Base-by-base conservation (phyloP, 92 coral and sea anemone genomes). In the Chrysogorgia sp. region DNA sequence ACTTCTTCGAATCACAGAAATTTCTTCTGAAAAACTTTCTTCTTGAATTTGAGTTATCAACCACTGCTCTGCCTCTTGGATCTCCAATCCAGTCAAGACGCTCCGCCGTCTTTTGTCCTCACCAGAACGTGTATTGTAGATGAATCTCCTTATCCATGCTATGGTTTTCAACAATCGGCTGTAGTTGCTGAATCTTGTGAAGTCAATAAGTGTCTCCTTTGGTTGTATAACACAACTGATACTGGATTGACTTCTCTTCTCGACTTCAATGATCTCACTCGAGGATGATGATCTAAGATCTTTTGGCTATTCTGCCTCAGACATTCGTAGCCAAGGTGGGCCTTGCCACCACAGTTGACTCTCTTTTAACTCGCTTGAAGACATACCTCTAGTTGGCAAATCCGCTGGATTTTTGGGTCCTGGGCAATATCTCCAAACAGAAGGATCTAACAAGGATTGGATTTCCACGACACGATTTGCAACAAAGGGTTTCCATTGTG, bases 141-240 rank as follows among this genome's bases (percentile, higher is more conserved):
- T n/a, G n/a, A n/a, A n/a, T n/a, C n/a, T n/a, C n/a, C n/a, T n/a
- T n/a, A n/a, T n/a, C n/a, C n/a, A n/a, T n/a, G n/a, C n/a, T n/a
- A n/a, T n/a, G n/a, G n/a, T n/a, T n/a, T n/a, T n/a, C n/a, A n/a
- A n/a, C n/a, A n/a, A n/a, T n/a, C n/a, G n/a, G n/a, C n/a, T n/a
- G n/a, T n/a, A n/a, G n/a, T n/a, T n/a, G n/a, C n/a, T n/a, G n/a
- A n/a, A n/a, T n/a, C n/a, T n/a, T n/a, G n/a, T n/a, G n/a, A n/a
- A n/a, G n/a, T n/a, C n/a, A n/a, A n/a, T n/a, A n/a, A n/a, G n/a
- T n/a, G n/a, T n/a, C n/a, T n/a, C n/a, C n/a, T n/a, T n/a, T n/a
- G n/a, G n/a, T n/a, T n/a, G 84, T 41, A 58, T 67, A 64, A 68
- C 79, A 81, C 67, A 81, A 58, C 58, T 45, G 62, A 30, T n/a